Evolutionary conservation across 2,888 invertebrate species (phyloP), one percentile per base, ranked within the genome.

Genomic region (Creontiades dilutus): DNA sequence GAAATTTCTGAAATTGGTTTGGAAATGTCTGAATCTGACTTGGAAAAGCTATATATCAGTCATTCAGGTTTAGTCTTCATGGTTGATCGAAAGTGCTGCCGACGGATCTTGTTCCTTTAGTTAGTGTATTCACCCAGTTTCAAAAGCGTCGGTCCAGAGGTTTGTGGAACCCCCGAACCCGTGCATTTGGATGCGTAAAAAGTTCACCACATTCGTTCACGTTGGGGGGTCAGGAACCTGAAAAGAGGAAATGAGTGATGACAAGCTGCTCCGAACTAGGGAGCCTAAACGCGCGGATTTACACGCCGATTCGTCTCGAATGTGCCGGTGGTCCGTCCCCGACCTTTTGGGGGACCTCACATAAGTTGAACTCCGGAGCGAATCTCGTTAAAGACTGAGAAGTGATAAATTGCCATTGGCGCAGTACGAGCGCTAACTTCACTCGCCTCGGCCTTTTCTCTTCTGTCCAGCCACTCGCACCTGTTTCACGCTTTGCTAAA

Each of bases 401-500:
- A 27, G 68, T 68, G 68, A 68, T 68, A 23, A 68, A 68, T 68
- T 23, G 68, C 68, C 68, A 68, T 27, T 68, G 23, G 68, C 68
- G 68, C 68, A 68, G 19, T 68, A 0, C 68, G 68, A 68, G 23
- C 27, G 68, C 23, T 68, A 0, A 4, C 68, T 68, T 23, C 68
- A 9, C 68, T 13, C 9, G 12, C 3, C 11, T 11, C 7, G 68
- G 23, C 37, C 37, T 37, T 37, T 16, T 57, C 57, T 57, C n/a
- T 57, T 57, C 14, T 14, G 16, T 5, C 13, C 57, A 57, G 7
- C 2, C n/a, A n/a, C 57, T 7, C 68, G 68, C 68, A 68, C 68
- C 68, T 68, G 68, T 68, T 68, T 68, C 68, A 68, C 68, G 68
- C 68, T 68, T 68, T 27, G 23, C 68, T 68, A 68, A 68, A 68